phyloP scores from a whole-genome alignment of 2,888 invertebrate genomes.

The Yponomeuta cagnagella region DNA sequence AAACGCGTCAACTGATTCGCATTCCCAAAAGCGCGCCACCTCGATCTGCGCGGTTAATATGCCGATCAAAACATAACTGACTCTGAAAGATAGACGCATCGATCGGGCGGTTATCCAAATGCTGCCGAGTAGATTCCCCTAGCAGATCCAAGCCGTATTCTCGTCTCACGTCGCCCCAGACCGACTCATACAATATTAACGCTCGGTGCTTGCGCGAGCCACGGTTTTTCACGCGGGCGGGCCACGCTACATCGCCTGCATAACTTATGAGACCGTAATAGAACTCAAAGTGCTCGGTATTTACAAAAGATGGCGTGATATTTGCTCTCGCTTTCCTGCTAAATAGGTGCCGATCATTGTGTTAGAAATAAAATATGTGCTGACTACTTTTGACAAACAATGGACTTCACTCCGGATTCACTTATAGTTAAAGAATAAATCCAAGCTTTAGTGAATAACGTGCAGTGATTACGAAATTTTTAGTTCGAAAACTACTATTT shows the following conservation, averaged over 20 bases:
- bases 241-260: conserved; percentile 55
- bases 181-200: conserved; percentile 67
- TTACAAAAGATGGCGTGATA: conserved; percentile 43
- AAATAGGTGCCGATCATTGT: not conserved
- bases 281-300: conserved; percentile 54
- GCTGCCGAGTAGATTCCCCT: not conserved
- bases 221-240: conserved; percentile 59
- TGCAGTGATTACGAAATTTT: no score
- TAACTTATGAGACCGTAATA: conserved; percentile 68
- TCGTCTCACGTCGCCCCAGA: conserved; percentile 31
- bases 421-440: no score
- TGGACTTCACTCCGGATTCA: no score
- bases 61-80: no score
- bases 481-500: no score
- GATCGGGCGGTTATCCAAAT: not conserved
- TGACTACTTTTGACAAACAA: no score
- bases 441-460: no score
- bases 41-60: no score
- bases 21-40: no score
- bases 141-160: conserved; percentile 23
- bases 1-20: no score
- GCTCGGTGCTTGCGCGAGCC: conserved; percentile 39
- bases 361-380: not conserved
- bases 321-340: conserved; percentile 40
- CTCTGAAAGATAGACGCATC: no score